These are phyloP conservation scores for Hymenopus coronatus DNA, from an alignment of 2,888 invertebrate genomes.

Conservation along the genomic window DNA sequence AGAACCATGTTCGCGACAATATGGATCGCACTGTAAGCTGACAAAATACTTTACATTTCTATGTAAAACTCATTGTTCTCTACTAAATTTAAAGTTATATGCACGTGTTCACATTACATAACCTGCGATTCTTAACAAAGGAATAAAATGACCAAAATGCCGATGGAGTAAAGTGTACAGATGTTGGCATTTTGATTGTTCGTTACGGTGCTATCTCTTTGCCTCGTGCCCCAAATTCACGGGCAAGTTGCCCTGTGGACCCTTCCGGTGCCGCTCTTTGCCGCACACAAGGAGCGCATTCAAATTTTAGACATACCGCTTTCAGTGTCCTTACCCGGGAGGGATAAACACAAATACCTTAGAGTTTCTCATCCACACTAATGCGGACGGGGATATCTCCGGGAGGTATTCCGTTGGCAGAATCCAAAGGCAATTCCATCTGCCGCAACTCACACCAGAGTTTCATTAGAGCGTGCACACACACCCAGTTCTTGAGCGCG, in stretches of 20 bases:
- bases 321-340: neutral
- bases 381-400: neutral
- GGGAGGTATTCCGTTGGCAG: neutral
- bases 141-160: no score
- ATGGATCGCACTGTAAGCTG: no score
- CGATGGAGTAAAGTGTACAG: no score
- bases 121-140: no score
- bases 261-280: neutral
- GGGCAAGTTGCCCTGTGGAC: neutral
- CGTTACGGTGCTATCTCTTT: neutral
- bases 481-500: neutral
- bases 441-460: neutral
- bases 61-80: no score
- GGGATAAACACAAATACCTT: neutral
- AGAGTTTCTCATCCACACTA: neutral
- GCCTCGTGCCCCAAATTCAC: no score
- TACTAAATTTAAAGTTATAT: no score
- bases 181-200: no score
- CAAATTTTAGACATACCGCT: neutral
- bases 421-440: slow-evolving; percentile 1
- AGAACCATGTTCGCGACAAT: no score
- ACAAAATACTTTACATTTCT: no score
- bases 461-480: neutral
- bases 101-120: no score
- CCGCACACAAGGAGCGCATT: neutral